Conservation (phyloP, 2,797 vertebrate genomes). For the Dermochelys coriacea region DNA sequence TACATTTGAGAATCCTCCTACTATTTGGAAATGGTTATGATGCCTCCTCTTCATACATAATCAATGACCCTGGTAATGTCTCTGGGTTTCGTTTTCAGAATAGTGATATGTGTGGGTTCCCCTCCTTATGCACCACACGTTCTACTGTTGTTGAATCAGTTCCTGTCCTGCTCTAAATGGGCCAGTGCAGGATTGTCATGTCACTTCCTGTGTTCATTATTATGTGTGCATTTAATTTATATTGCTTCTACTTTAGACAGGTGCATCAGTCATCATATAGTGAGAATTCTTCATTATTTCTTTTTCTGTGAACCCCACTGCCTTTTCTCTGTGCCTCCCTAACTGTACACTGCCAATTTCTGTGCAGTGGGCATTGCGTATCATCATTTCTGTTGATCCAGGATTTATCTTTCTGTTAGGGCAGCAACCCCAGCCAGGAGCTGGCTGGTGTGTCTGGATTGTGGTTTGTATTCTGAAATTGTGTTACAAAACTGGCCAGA, state of each 20-base stretch:
- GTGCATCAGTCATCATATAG: rapidly evolving
- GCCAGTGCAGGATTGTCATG: neutral
- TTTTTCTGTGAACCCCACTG: neutral
- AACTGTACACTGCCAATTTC: neutral
- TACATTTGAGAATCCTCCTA: neutral
- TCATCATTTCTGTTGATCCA: neutral
- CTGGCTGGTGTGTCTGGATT: neutral
- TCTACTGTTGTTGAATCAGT: neutral
- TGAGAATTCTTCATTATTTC: neutral
- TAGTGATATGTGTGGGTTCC: neutral
- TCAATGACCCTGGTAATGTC: neutral
- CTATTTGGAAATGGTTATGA: neutral
- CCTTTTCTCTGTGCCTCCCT: neutral
- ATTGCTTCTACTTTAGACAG: neutral
- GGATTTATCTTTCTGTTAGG: neutral
- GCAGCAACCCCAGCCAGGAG: neutral
- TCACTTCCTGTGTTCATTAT: neutral
- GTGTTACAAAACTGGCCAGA: neutral
- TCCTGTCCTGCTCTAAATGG: neutral
- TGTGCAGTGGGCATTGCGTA: neutral
- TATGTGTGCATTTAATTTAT: neutral
- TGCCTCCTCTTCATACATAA: neutral
- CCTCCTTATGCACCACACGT: neutral
- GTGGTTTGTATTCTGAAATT: neutral
- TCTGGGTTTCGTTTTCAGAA: neutral